Base-by-base conservation (phyloP, 2,113 vertebrate species). In the Calonectris borealis region DNA sequence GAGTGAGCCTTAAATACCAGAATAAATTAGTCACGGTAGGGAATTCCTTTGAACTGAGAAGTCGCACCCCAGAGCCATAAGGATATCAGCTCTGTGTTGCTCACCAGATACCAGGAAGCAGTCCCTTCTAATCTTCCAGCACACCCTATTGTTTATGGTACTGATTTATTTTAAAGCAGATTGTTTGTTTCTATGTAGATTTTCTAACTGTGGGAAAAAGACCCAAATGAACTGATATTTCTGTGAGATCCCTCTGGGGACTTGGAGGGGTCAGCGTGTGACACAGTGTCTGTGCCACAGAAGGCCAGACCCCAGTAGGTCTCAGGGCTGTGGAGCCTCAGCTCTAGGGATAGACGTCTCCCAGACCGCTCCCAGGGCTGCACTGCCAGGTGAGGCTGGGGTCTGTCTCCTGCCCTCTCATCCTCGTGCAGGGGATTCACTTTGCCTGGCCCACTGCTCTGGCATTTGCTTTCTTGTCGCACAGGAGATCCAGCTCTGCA, bases 31-130 rank as follows among this genome's bases (percentile, higher is more conserved):
- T 93, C 88, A 86, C 55, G 55, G 64, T 40, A 72, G 88, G 61
- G 95, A 92, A 95, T 96, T 95, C 90, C 83, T 96, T 96, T 95
- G 92, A 97, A 94, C 76, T 83, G 86, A 68, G 85, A 70, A 88
- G 64, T 93, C 83, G 84, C 80, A 84, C 42, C 86, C 94, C 76
- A 90, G 44, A 96, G 72, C 72, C 90, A 40, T 26, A 6, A 64
- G 83, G 83, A 75, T 88, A 88, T 88, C 83, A 86, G 46, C 64
- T 62, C 72, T 68, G 62, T n/a, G 68, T 36, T 85, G 68, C 79
- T 88, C 83, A 72, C 61, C 93, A 94, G 84, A 84, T 75, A 58
- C 69, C 31, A 31, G 93, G 70, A 91, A 95, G 36, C 57, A 49
- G 44, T 44, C 57, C 61, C 78, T 89, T 60, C 73, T 72, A 60